A percentile compares a stretch with the other conserved stretches of the same genome.
Evolutionary conservation across 2,888 invertebrate species (phyloP).

Genomic region (Tinea semifulvella): DNA sequence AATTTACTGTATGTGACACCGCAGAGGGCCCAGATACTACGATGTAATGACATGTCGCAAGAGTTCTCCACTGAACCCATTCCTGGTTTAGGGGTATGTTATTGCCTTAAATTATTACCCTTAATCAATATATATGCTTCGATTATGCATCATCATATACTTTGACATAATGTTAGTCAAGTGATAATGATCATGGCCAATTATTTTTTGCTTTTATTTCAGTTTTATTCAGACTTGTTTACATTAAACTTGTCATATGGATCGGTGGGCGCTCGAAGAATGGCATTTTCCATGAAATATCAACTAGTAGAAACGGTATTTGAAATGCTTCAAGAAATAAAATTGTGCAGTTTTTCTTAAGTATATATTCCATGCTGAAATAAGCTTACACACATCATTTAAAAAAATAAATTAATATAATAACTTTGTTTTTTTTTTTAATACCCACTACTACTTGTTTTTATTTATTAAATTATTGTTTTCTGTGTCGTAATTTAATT

Average conservation of each 20-base stretch:
- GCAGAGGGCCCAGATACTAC: slow-evolving; percentile 70
- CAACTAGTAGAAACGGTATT: slow-evolving; percentile 69
- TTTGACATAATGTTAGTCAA: too few species aligned
- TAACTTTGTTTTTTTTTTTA: too few species aligned
- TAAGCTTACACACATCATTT: too few species aligned
- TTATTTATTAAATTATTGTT: too few species aligned
- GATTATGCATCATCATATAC: too few species aligned
- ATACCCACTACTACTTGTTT: too few species aligned
- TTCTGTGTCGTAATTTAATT: too few species aligned
- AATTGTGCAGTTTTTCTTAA: slow-evolving; percentile 72
- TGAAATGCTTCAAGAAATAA: slow-evolving; percentile 66
- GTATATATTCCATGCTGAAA: too few species aligned
- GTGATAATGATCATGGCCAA: too few species aligned
- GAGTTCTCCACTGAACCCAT: slow-evolving; percentile 69
- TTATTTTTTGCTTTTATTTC: slow-evolving; percentile 18
- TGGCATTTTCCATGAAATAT: slow-evolving; percentile 64
- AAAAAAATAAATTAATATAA: too few species aligned
- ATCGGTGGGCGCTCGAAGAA: slow-evolving; percentile 65
- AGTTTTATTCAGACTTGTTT: slow-evolving; percentile 80
- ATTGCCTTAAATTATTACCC: too few species aligned
- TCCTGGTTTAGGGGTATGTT: slow-evolving; percentile 50
- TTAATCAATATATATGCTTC: too few species aligned
- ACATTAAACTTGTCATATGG: slow-evolving; percentile 73
- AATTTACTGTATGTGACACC: slow-evolving; percentile 70
- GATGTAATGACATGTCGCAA: slow-evolving; percentile 79